Base-by-base conservation (phyloP, 2,888 invertebrate species). In the Caenorhabditis becei region DNA sequence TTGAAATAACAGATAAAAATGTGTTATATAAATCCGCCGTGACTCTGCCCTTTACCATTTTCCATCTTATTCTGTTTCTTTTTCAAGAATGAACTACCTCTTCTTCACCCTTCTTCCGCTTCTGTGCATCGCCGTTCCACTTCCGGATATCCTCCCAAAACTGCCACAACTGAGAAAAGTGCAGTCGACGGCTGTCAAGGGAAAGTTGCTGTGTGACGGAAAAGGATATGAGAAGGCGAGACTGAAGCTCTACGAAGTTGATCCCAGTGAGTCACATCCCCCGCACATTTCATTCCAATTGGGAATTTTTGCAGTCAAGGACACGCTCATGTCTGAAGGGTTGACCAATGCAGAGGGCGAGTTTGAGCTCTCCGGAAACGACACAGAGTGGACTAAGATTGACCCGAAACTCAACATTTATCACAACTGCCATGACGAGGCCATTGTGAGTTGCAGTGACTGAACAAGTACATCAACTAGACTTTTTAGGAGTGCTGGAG, bases 211-310 rank as follows among this genome's bases (percentile, higher is more conserved):
- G 26, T 89, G 89, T 71, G 86, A 88, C 49, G 88, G 88, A 47
- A 87, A 87, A 74, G 88, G 88, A 1, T 89, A 89, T 66, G 84
- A 84, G 51, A 87, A 88, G 77, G 89, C 89, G n/a, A 82, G 86
- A 26, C 70, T 89, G 51, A 88, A 88, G 74, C 84, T 89, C 14
- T 89, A 85, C 53, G 89, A 89, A 53, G 86, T 86, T 37, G 88
- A 89, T 75, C 83, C 83, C 44, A 80, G 89, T 87, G 59, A 69
- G 83, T 80, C 18, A 10, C 18, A 4, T 18, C 24, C 37, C n/a
- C 49, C n/a, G 7, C 0, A 41, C 28, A 47, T 69, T 26, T 14
- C 23, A 23, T 66, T 14, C 20, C 26, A 37, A 35, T 18, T 18
- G 16, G 26, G 11, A 41, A 24, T 26, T 72, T 18, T 79, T 84